Evolutionary conservation across 2,113 vertebrate genomes (phyloP).

Genomic region (Caranx melampygus): DNA sequence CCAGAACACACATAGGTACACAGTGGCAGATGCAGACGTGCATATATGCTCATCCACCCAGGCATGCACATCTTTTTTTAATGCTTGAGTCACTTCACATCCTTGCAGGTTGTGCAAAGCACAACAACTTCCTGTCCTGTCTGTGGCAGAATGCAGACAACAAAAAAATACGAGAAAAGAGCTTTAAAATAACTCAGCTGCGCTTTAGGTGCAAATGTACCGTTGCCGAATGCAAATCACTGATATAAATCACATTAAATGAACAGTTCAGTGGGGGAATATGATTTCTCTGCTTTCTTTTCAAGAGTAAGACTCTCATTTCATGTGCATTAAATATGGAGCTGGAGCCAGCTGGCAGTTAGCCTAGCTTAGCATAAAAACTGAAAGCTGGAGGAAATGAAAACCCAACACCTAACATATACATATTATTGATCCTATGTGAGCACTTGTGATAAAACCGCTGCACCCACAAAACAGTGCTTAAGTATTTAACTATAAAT

Average conservation of each 20-base stretch:
- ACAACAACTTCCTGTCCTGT: conserved; percentile 29
- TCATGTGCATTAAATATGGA: background rate
- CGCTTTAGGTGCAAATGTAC: background rate
- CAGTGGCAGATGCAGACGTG: background rate
- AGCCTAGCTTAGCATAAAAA: background rate
- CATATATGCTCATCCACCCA: conserved; percentile 17
- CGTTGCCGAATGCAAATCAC: background rate
- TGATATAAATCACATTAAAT: background rate
- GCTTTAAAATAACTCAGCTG: background rate
- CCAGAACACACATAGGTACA: conserved; percentile 7
- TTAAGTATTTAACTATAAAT: too few relatives aligned
- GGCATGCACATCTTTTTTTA: conserved; percentile 60
- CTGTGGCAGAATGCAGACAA: conserved; percentile 6
- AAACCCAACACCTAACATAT: background rate
- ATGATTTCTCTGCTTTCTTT: background rate
- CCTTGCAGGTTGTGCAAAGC: conserved; percentile 35
- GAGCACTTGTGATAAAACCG: too few relatives aligned
- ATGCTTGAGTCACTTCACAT: conserved; percentile 51
- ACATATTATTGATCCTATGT: too few relatives aligned
- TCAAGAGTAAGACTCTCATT: background rate
- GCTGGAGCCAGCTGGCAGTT: background rate
- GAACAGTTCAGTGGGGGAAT: background rate
- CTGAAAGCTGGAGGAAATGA: background rate
- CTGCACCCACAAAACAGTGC: too few relatives aligned
- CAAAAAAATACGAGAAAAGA: conserved; percentile 7